Base-by-base conservation (phyloP, 2,888 invertebrate genomes). In the Podabrus alpinus region DNA sequence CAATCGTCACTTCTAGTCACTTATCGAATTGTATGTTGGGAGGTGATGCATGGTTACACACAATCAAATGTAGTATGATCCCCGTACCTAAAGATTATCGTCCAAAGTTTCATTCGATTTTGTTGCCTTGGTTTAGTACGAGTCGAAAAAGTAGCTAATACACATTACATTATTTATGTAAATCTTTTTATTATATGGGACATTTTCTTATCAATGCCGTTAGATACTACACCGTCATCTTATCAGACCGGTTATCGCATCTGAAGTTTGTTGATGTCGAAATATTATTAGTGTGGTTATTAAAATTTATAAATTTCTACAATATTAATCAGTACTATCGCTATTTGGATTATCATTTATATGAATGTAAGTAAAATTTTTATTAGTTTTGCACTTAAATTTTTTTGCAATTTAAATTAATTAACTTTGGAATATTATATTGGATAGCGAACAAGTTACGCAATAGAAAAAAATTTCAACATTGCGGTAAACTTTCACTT, bases 1-100 rank as follows among this genome's bases (percentile, higher is more conserved):
- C 68, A 66, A 45, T 45, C 45, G 45, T 45, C 45, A 45, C 45
- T 45, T 45, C n/a, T 45, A 45, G 69, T 66, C 76, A 71, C 73
- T 76, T 76, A 76, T 76, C 68, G 71, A 76, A 76, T 73, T 76
- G 75, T 69, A 61, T 72, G 73, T 68, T 67, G 70, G 62, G 71
- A 76, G 70, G 72, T 69, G 69, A 17, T 64, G 21, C 70, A 72
- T 75, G 75, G 72, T 75, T 73, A 69, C 67, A 69, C 69, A 75
- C 72, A 69, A 70, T 67, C 62, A 73, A 67, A 72, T 70, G 66
- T 69, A 64, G 68, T 64, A 67, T 70, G 70, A 75, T 75, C 72
- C 66, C 62, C 72, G 75, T 75, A 69, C 75, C 45, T 69, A 72
- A 59, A 72, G 75, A 75, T 72, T 75, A 75, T 72, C 72, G 75